Percentiles rank a stretch among this genome's conserved stretches.
phyloP scores from a whole-genome alignment of 2,113 vertebrate species.

The Thunnus thynnus region DNA sequence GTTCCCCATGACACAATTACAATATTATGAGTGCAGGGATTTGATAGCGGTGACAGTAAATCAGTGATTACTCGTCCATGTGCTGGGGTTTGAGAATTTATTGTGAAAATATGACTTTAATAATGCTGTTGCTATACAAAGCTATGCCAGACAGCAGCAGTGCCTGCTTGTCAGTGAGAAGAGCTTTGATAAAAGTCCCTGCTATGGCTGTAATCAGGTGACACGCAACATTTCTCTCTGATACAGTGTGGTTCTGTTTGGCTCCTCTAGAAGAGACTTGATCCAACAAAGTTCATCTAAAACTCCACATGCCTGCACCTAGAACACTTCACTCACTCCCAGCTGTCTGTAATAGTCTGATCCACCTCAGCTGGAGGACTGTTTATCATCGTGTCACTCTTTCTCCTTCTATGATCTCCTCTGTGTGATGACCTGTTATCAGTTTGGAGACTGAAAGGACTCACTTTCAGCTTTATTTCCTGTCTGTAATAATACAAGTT shows the following conservation, averaged over 20 bases:
- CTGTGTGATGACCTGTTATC: neutral
- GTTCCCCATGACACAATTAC: neutral
- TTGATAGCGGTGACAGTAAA: constrained; percentile 6
- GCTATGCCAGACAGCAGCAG: constrained; percentile 7
- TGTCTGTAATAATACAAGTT: too few relatives aligned
- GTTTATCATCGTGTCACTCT: too few relatives aligned
- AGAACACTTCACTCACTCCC: neutral
- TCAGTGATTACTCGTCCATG: too few relatives aligned
- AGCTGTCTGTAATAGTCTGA: neutral
- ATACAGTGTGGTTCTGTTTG: neutral
- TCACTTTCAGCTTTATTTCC: too few relatives aligned
- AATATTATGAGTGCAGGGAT: neutral
- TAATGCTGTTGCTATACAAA: neutral
- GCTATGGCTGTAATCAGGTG: constrained; percentile 6
- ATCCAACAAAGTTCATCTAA: neutral
- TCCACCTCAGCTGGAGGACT: neutral
- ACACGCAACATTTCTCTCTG: neutral
- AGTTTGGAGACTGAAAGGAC: neutral
- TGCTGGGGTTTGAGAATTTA: neutral
- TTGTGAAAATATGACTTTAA: neutral
- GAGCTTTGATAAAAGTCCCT: constrained; percentile 13
- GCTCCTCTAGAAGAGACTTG: neutral
- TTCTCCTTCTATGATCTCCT: too few relatives aligned
- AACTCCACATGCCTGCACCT: neutral
- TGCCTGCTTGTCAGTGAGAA: neutral